A percentile compares a stretch with the other conserved stretches of the same genome.
phyloP scores from a whole-genome alignment of 1,140 invertebrate species.

The Globodera ellingtonae region DNA sequence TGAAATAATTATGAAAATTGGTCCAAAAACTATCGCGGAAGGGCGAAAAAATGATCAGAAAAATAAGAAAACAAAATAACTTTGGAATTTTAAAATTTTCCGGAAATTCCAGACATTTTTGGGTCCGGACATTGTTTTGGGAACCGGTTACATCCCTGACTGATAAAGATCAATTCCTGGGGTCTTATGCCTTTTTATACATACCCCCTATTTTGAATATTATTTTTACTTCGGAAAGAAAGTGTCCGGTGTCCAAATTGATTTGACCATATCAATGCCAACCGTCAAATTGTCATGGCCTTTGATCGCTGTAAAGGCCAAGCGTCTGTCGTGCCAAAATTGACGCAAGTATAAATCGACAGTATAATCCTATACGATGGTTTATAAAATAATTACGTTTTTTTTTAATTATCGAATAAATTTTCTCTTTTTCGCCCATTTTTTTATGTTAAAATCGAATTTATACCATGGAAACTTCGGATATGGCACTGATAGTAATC shows the following conservation, averaged over 20 bases:
- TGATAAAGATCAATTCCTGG: no score
- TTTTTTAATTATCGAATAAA: slow-evolving; percentile 4
- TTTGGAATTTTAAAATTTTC: no score
- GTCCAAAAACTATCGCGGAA: no score
- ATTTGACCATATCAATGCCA: slow-evolving; percentile 89
- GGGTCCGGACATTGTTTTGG: no score
- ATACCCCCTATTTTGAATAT: not conserved
- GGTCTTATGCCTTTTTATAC: not conserved
- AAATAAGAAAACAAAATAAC: no score
- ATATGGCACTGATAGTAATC: slow-evolving; percentile 95
- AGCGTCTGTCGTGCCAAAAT: slow-evolving; percentile 91
- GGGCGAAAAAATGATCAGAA: no score
- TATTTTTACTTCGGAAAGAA: slow-evolving; percentile 37
- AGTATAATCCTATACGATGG: slow-evolving; percentile 82
- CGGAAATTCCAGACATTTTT: no score
- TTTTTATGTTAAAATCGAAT: slow-evolving; percentile 5
- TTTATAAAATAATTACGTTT: not conserved
- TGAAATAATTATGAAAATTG: no score
- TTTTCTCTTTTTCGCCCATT: not conserved
- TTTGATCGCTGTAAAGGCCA: slow-evolving; percentile 76
- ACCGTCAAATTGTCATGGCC: slow-evolving; percentile 69
- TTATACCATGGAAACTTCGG: slow-evolving; percentile 95
- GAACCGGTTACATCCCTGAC: no score
- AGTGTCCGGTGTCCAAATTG: slow-evolving; percentile 96
- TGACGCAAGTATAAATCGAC: slow-evolving; percentile 98